Conservation (phyloP, 2,888 invertebrate species). For the Trichogramma dendrolimi region DNA sequence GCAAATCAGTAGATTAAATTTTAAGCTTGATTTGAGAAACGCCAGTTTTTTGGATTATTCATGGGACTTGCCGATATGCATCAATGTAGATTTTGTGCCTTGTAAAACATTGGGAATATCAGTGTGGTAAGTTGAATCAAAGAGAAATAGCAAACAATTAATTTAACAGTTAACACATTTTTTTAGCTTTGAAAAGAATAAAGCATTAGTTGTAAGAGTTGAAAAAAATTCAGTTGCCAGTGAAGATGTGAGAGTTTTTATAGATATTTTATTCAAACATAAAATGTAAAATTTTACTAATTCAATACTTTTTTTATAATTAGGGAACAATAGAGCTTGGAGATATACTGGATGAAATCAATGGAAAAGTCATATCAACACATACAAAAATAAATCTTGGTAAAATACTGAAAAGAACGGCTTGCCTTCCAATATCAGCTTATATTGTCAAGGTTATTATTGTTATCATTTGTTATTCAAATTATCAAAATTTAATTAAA, state of each 20-base stretch:
- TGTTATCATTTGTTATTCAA: neutral
- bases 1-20: slow-evolving; percentile 55
- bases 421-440: slow-evolving; percentile 53
- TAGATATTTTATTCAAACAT: slow-evolving; percentile 3
- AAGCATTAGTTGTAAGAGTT: slow-evolving; percentile 59
- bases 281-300: neutral
- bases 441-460: slow-evolving; percentile 56
- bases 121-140: slow-evolving; percentile 52
- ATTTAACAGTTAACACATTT: slow-evolving; percentile 4
- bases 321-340: slow-evolving; percentile 61
- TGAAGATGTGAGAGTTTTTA: slow-evolving; percentile 58
- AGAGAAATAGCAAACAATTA: slow-evolving; percentile 3
- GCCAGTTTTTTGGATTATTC: slow-evolving; percentile 61
- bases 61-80: slow-evolving; percentile 59
- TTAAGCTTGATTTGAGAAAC: slow-evolving; percentile 57
- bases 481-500: neutral
- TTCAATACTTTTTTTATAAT: slow-evolving; percentile 17
- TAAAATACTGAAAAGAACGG: slow-evolving; percentile 53
- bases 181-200: slow-evolving; percentile 58
- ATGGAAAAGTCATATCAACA: slow-evolving; percentile 55
- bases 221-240: slow-evolving; percentile 61
- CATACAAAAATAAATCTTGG: slow-evolving; percentile 54
- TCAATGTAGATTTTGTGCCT: slow-evolving; percentile 61
- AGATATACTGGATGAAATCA: slow-evolving; percentile 63
- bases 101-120: slow-evolving; percentile 61